phyloP scores from a whole-genome alignment of 2,888 invertebrate species.

The Strigamia crassipes region DNA sequence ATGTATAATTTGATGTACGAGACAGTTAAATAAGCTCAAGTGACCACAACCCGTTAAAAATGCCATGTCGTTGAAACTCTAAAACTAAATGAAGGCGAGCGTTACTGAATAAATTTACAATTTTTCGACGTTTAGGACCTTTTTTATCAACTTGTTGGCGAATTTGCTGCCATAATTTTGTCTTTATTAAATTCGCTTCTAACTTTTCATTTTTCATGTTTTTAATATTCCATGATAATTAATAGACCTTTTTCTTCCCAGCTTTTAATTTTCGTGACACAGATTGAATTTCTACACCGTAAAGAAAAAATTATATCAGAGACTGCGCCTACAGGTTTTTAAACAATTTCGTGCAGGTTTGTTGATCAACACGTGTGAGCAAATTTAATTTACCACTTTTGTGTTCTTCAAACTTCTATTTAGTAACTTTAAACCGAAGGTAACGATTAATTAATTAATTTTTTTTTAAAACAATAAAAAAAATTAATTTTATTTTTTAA shows the following conservation, averaged over 20 bases:
- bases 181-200: background rate
- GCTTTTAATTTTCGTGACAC: background rate
- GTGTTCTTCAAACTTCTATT: background rate
- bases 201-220: background rate
- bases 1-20: slow-evolving; percentile 3
- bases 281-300: background rate
- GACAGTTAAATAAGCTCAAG: slow-evolving; percentile 38
- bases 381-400: background rate
- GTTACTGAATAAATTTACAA: background rate
- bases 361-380: background rate
- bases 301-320: background rate
- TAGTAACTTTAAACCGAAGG: background rate
- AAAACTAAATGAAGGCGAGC: background rate
- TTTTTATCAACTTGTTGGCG: background rate
- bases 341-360: background rate
- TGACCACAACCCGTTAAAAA: slow-evolving; percentile 2
- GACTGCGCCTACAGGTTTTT: background rate
- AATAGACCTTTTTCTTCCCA: background rate
- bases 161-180: background rate
- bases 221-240: background rate
- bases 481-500: too few species aligned
- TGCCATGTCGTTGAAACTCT: background rate
- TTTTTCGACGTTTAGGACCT: slow-evolving; percentile 19
- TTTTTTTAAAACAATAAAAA: background rate
- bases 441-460: background rate